Percentiles rank a stretch among this genome's conserved stretches.
Conservation (phyloP, 2,888 invertebrate species). For the Idaea straminata region DNA sequence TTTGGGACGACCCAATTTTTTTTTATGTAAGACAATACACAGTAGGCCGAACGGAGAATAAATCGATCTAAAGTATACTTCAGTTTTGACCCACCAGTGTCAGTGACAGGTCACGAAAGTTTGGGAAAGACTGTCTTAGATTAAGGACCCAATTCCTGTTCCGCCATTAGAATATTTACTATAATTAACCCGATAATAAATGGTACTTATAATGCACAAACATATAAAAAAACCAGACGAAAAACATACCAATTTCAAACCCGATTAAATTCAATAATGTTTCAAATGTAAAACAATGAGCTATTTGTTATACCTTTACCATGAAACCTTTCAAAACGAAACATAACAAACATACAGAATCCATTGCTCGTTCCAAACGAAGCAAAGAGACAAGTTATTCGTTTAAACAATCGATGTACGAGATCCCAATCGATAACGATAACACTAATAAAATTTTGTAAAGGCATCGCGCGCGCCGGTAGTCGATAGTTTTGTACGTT, state of each 20-base stretch:
- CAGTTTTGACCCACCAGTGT: no score
- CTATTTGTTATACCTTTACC: conserved; percentile 36
- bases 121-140: no score
- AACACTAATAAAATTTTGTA: conserved; percentile 20
- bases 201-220: neutral
- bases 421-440: conserved; percentile 30
- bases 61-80: no score
- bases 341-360: conserved; percentile 25
- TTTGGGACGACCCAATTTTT: no score
- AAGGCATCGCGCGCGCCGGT: conserved; percentile 40
- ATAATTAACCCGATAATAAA: neutral
- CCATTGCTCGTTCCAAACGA: conserved; percentile 35
- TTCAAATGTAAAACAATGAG: conserved; percentile 45
- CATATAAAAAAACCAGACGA: neutral
- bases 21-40: no score
- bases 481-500: conserved; percentile 31
- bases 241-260: neutral
- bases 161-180: no score
- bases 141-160: no score
- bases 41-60: no score
- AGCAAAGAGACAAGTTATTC: conserved; percentile 24
- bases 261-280: conserved; percentile 32
- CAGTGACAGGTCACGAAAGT: no score
- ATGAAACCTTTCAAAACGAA: conserved; percentile 19
- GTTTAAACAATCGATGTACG: conserved; percentile 44